A percentile compares a stretch with the other conserved stretches of the same genome.
Conservation (phyloP, 37 sponge, comb jelly and placozoan species). For the Hormiphora californensis region DNA sequence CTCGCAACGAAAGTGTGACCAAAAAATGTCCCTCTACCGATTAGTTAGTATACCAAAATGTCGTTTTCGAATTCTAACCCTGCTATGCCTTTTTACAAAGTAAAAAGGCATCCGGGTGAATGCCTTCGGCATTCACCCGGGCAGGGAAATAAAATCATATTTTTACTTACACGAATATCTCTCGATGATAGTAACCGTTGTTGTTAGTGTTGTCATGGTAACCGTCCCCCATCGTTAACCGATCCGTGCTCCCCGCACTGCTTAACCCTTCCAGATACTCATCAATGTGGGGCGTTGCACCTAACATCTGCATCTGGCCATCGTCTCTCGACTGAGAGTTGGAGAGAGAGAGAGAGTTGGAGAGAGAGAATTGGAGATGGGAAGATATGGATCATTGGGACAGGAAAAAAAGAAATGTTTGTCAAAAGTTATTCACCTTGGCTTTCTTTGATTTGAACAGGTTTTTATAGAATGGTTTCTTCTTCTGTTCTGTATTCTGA, state of each 20-base stretch:
- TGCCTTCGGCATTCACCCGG: too few species aligned
- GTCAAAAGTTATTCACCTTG: neutral
- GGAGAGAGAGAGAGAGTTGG: neutral
- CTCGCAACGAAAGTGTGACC: too few species aligned
- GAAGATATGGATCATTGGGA: neutral
- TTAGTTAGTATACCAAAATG: too few species aligned
- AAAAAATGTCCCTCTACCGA: too few species aligned
- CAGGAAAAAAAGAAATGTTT: neutral
- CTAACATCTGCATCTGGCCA: neutral
- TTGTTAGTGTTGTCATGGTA: slow-evolving; percentile 7
- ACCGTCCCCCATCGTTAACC: too few species aligned
- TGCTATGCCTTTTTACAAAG: too few species aligned
- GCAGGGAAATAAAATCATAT: too few species aligned
- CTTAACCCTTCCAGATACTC: slow-evolving; percentile 11
- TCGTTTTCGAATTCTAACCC: too few species aligned
- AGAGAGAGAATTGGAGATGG: neutral
- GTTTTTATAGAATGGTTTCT: slow-evolving; percentile 37
- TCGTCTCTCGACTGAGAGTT: neutral
- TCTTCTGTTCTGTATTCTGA: neutral
- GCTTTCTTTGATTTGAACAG: slow-evolving; percentile 49
- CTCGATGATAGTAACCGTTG: slow-evolving; percentile 25
- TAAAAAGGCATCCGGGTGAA: too few species aligned
- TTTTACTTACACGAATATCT: slow-evolving; percentile 22
- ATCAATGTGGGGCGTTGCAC: slow-evolving; percentile 47
- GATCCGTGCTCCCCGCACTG: neutral